These are phyloP conservation scores for Rhincodon typus DNA, from an alignment of 2,797 vertebrate genomes.

Conservation along the genomic window DNA sequence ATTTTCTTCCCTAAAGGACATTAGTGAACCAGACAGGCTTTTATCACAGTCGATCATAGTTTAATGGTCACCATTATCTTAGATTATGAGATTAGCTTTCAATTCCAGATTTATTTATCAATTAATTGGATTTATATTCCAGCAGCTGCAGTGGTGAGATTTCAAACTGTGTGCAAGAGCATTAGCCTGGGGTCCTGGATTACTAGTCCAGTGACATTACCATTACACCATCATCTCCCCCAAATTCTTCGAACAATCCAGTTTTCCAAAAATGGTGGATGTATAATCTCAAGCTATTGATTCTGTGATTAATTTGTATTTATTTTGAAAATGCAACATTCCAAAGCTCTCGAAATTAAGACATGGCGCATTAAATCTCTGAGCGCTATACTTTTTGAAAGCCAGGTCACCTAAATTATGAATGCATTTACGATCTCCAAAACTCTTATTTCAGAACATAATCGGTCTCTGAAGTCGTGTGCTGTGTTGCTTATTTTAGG, in stretches of 20 bases:
- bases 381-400: not conserved
- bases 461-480: not conserved
- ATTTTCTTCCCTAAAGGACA: not conserved
- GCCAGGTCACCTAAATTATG: not conserved
- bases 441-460: not conserved
- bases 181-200: not conserved
- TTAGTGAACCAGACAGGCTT: not conserved
- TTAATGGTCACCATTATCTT: too few relatives aligned
- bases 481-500: constrained; percentile 50
- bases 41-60: not conserved
- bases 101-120: not conserved
- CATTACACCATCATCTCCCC: not conserved
- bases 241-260: not conserved
- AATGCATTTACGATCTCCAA: not conserved
- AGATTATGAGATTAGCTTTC: not conserved
- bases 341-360: not conserved
- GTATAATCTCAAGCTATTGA: not conserved
- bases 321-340: not conserved
- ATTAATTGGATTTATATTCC: not conserved
- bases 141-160: not conserved
- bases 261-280: not conserved
- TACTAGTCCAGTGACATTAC: not conserved
- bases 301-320: not conserved
- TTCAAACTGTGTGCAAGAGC: not conserved
- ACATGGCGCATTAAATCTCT: not conserved